Evolutionary conservation across 2,888 invertebrate genomes (phyloP).

Genomic region (Trisateles emortualis): DNA sequence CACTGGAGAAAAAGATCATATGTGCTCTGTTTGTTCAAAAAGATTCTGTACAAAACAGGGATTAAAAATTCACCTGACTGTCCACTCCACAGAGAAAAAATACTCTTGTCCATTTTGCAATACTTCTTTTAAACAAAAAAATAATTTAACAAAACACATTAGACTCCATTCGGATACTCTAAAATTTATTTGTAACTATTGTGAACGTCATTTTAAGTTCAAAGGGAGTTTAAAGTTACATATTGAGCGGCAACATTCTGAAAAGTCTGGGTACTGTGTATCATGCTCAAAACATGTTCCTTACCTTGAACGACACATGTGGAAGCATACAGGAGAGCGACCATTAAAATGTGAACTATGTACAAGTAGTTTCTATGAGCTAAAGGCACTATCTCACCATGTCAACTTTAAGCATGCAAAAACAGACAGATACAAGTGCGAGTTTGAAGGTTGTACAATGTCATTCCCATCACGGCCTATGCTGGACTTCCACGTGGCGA

Average conservation of each 20-base stretch:
- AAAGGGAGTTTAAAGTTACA: conserved; percentile 85
- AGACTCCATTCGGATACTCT: conserved; percentile 65
- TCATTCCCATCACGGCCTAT: conserved; percentile 72
- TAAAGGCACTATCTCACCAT: conserved; percentile 71
- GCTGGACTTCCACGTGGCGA: conserved; percentile 72
- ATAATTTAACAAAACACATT: conserved; percentile 83
- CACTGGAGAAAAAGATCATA: conserved; percentile 61
- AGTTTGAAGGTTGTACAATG: conserved; percentile 61
- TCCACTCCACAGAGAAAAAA: conserved; percentile 68
- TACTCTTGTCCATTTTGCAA: conserved; percentile 75
- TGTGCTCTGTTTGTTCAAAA: conserved; percentile 68
- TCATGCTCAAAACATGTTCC: conserved; percentile 83
- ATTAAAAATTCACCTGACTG: conserved; percentile 64
- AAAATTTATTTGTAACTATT: conserved; percentile 72
- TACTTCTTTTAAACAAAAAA: conserved; percentile 79
- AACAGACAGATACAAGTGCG: conserved; percentile 69
- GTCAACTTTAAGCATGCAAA: conserved; percentile 73
- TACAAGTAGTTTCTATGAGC: conserved; percentile 67
- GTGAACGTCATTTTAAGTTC: conserved; percentile 72
- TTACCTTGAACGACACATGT: conserved; percentile 84
- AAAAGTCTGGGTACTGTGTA: conserved; percentile 82
- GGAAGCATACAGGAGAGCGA: conserved; percentile 83
- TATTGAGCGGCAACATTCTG: conserved; percentile 82
- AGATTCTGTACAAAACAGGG: conserved; percentile 71
- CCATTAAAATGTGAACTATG: conserved; percentile 76